phyloP scores from a whole-genome alignment of 37 sponge, comb jelly and placozoan genomes.

The Halisarca cf. caerulea region DNA sequence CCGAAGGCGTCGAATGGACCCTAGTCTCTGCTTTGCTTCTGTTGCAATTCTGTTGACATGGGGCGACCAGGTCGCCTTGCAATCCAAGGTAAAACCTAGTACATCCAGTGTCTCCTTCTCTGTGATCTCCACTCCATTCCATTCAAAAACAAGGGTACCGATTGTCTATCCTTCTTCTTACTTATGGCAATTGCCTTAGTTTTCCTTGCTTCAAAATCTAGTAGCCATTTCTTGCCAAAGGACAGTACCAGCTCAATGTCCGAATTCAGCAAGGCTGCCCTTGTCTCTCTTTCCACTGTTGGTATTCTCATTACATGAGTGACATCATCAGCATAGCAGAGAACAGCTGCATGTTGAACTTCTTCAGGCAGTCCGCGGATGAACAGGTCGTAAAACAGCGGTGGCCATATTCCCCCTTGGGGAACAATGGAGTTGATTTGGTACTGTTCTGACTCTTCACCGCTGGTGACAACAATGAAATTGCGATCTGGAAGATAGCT shows the following conservation, averaged over 20 bases:
- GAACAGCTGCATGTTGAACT: conserved; percentile 8
- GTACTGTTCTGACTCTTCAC: not conserved
- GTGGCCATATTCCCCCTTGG: conserved; percentile 26
- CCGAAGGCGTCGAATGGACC: not conserved
- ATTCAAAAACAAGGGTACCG: not conserved
- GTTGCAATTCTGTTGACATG: not conserved
- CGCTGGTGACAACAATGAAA: not conserved
- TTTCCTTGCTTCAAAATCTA: conserved; percentile 22
- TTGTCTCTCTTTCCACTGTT: not conserved
- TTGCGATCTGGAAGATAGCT: not conserved
- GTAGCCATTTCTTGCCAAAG: conserved; percentile 18
- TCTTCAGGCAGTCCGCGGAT: not conserved
- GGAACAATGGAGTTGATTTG: conserved; percentile 11
- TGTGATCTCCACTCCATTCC: not conserved
- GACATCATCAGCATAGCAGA: conserved; percentile 24
- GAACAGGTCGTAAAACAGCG: conserved; percentile 2
- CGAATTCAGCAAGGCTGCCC: conserved; percentile 2
- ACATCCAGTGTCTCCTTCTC: conserved; percentile 8
- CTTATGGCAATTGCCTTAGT: conserved; percentile 16
- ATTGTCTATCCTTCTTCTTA: not conserved
- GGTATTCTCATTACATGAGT: conserved; percentile 22
- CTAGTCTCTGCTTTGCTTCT: conserved; percentile 1
- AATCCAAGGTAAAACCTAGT: conserved; percentile 13
- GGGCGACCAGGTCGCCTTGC: not conserved
- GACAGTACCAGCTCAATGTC: not conserved